Evolutionary conservation across 2,113 vertebrate species (phyloP).

Genomic region (Calyptommatus sinebrachiatus): DNA sequence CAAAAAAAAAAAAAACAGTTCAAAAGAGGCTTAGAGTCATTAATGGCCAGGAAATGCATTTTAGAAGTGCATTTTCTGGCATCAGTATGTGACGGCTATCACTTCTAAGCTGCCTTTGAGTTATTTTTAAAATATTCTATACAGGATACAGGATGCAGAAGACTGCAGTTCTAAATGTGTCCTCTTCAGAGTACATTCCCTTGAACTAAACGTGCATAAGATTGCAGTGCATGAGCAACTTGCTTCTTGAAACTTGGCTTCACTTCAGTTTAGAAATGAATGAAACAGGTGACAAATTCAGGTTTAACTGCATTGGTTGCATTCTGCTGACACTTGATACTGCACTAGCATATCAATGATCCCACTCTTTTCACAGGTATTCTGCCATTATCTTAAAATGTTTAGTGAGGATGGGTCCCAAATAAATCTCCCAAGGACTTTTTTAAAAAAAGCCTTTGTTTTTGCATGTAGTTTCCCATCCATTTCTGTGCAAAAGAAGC

Average conservation of each 20-base stretch:
- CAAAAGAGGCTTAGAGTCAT: too few relatives aligned
- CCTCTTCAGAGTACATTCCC: not conserved
- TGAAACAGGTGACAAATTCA: not conserved
- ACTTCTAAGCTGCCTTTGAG: too few relatives aligned
- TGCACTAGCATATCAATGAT: not conserved
- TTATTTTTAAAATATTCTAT: too few relatives aligned
- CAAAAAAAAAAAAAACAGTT: too few relatives aligned
- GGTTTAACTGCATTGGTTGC: not conserved
- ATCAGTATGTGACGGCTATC: too few relatives aligned
- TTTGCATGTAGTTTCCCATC: not conserved
- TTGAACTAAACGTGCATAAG: not conserved
- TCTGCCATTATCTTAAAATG: rapidly evolving
- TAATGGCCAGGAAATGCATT: too few relatives aligned
- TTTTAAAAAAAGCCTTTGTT: too few relatives aligned
- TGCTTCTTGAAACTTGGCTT: not conserved
- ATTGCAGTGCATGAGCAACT: not conserved
- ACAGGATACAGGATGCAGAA: too few relatives aligned
- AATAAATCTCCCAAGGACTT: not conserved
- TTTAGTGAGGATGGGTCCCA: not conserved
- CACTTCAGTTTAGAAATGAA: too few relatives aligned
- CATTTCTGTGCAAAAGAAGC: not conserved
- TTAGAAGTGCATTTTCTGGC: too few relatives aligned
- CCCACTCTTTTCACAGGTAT: not conserved
- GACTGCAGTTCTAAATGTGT: not conserved
- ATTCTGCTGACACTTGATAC: not conserved